Evolutionary conservation across 2,888 invertebrate genomes (phyloP), one percentile per base, ranked within the genome.

Genomic region (Cyclophora punctaria): DNA sequence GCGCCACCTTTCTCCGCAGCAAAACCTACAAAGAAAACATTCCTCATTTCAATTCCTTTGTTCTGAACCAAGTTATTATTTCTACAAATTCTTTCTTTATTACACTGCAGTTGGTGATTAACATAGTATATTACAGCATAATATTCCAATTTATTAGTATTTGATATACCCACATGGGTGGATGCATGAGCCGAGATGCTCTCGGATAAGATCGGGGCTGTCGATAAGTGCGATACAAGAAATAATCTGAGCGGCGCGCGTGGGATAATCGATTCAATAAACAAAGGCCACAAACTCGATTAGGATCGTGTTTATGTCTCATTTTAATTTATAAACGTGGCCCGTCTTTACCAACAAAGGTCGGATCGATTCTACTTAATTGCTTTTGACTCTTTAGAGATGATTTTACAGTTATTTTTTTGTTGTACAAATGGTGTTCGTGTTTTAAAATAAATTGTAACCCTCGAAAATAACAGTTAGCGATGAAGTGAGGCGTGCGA

Each of bases 231-330:
- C 60, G 66, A 66, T 67, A 69, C 70, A 70, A 69, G 71, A 73
- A 71, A 74, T 73, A 73, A 74, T 71, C 61, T 53, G 48, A 53
- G 50, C 60, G 60, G 33, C 65, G 62, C 66, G 76, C 75, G 76
- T 80, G 76, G 78, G 78, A 75, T 80, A 78, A 82, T 75, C 69
- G 72, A 78, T 76, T 75, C 75, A 74, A 73, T 73, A 71, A 73
- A 80, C 75, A 77, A 78, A 78, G 74, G 71, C 68, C 67, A 66
- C 66, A 66, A 60, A 62, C 63, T 56, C 63, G 75, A 76, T 78
- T 71, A 70, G 57, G 61, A 73, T 74, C 73, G 60, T 65, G 65
- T 71, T 73, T 73, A 71, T 67, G 68, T 71, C 71, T 72, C 59
- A 69, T 64, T 69, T 63, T 60, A 63, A 65, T 66, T 66, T 64